Conservation (phyloP, 1,140 invertebrate genomes). For the Drosophila seguyi region DNA sequence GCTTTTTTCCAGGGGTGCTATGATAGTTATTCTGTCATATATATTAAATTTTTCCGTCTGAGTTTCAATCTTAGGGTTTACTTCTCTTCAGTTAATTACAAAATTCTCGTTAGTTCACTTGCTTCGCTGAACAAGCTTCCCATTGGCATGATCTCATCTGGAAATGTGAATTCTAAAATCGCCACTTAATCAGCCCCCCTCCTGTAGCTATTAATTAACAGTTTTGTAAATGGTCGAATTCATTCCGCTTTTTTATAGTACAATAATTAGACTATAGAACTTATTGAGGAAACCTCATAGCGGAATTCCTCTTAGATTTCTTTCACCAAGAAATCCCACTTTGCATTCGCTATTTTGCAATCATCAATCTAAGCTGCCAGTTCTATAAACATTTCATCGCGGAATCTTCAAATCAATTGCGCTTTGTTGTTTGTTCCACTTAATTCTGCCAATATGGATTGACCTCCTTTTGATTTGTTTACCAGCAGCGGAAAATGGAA, state of each 20-base stretch:
- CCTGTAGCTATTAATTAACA: slow-evolving; percentile 36
- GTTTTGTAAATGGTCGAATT: slow-evolving; percentile 40
- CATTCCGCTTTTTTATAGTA: slow-evolving; percentile 35
- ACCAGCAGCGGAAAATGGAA: slow-evolving; percentile 48
- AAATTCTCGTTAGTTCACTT: slow-evolving; percentile 32
- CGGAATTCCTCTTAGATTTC: not conserved
- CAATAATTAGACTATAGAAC: slow-evolving; percentile 5
- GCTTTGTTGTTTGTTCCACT: slow-evolving; percentile 20
- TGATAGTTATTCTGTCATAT: not conserved
- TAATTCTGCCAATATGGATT: slow-evolving; percentile 64
- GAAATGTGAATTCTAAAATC: not conserved
- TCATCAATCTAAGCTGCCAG: slow-evolving; percentile 16
- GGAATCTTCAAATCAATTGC: slow-evolving; percentile 2
- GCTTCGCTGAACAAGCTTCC: slow-evolving; percentile 22
- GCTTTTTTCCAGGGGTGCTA: not conserved
- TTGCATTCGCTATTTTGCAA: slow-evolving; percentile 40
- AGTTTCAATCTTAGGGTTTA: not conserved
- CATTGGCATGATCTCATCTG: slow-evolving; percentile 22
- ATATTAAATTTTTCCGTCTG: not conserved
- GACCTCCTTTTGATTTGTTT: slow-evolving; percentile 71
- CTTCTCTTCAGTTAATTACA: slow-evolving; percentile 5
- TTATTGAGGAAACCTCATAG: slow-evolving; percentile 1
- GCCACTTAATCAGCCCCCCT: not conserved
- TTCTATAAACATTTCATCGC: slow-evolving; percentile 30
- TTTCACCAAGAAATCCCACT: slow-evolving; percentile 1